Base-by-base conservation (phyloP, 2,113 vertebrate species). In the Bambusicola thoracicus region DNA sequence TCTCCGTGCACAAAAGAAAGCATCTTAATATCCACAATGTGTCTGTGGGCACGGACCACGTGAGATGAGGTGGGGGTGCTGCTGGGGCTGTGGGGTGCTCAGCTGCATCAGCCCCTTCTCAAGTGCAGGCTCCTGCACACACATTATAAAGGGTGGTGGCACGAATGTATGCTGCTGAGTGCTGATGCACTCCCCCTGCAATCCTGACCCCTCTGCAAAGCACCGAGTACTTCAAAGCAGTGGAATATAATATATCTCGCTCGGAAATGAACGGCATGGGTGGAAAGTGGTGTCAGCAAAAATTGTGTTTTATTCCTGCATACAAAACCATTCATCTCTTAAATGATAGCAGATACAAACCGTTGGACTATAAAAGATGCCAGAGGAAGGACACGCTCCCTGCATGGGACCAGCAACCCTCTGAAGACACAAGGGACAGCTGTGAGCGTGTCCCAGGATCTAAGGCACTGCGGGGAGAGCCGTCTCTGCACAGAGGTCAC, bases 301-400 rank as follows among this genome's bases (percentile, higher is more conserved):
- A 83, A 14, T 10, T 29, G 46, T 69, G 55, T 69, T 97, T 96
- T 97, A 96, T 95, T 96, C 15, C 41, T 49, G 53, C 1, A 0
- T 61, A 88, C 27, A 93, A 95, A 95, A 49, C 1, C 30, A 77
- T 53, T 10, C 43, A 34, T 34, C 12, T 65, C 32, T 81, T 81
- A 66, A 59, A 79, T 3, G 32, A 38, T 0, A 66, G 44, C 10
- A 72, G 69, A 25, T 13, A 68, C 4, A 63, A 87, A 63, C 38
- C 25, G 34, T 20, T 20, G 38, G 56, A 77, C 81, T 75, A 69
- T 7, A n/a, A 56, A 70, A 73, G 3, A 16, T 19, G 30, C 7
- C 58, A 70, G 76, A 75, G 41, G 53, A 69, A 89, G 49, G 51
- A 61, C 14, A 21, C 4, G n/a, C 32, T 82, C 41, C 38, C 70